Evolutionary conservation across 2,888 invertebrate genomes (phyloP), one percentile per base, ranked within the genome.

Genomic region (Andrena fulva): DNA sequence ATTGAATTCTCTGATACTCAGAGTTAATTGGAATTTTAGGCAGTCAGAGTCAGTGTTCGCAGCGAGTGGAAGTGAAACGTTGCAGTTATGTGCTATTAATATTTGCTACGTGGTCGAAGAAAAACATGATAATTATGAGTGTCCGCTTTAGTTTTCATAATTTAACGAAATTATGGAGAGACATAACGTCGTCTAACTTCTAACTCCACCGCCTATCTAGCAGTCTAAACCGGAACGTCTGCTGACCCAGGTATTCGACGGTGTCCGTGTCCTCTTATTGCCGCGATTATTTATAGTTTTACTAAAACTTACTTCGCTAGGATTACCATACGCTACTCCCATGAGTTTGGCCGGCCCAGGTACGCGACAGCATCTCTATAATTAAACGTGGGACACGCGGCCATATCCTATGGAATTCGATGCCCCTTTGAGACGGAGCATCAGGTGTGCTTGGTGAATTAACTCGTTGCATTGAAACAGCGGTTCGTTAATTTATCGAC

Each of bases 281-380:
- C 80, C 33, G 12, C 62, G 87, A 88, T 88, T 88, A 88, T 88
- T 88, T 88, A 88, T 88, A 88, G 88, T 89, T 85, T 89, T 79
- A 87, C 88, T 87, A 82, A 88, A 88, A 87, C 80, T 81, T 87
- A 86, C 86, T 82, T 82, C 84, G 54, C 72, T 33, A 78, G 80
- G 78, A 87, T 88, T 76, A 88, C 85, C 86, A 85, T 87, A 75
- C 77, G 82, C 74, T 86, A 59, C 79, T 71, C 79, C 85, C 80
- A 79, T 86, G 75, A 77, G 78, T 71, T 78, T 80, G 82, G 82
- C 75, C 78, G 82, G 62, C 72, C 62, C 86, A 86, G 86, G 84
- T 86, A 80, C 82, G 52, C 82, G 72, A 48, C 64, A 82, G 78
- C 86, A 69, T 88, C 79, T 87, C 88, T 88, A 88, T 88, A 88